A percentile compares a stretch with the other conserved stretches of the same genome.
These are phyloP conservation scores for Cerastis leucographa DNA, from an alignment of 2,888 invertebrate genomes.

Conservation along the genomic window DNA sequence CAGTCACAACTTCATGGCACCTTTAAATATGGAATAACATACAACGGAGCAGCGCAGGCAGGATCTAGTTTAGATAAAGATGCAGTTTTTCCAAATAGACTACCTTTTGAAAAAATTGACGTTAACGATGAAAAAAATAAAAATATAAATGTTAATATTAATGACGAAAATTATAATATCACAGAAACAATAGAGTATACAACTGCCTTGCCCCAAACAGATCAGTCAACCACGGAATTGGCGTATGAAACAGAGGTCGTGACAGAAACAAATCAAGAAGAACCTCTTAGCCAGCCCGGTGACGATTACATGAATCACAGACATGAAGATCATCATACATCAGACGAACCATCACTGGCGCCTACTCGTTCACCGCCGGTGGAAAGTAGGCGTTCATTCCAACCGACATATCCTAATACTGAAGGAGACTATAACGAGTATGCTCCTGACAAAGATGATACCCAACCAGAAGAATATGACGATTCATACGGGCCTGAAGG, in stretches of 20 bases:
- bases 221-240: conserved; percentile 64
- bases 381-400: conserved; percentile 83
- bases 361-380: conserved; percentile 73
- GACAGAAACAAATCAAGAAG: conserved; percentile 67
- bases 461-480: conserved; percentile 83
- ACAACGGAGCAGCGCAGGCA: conserved; percentile 95
- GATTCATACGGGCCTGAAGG: conserved; percentile 82
- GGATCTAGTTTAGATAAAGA: conserved; percentile 93
- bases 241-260: conserved; percentile 61
- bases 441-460: conserved; percentile 82
- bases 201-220: conserved; percentile 38
- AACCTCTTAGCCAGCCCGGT: conserved; percentile 57
- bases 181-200: conserved; percentile 67
- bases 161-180: conserved; percentile 66
- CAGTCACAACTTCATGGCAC: conserved; percentile 96
- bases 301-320: conserved; percentile 77
- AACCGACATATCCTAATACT: conserved; percentile 71
- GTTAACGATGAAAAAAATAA: conserved; percentile 85
- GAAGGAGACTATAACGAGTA: conserved; percentile 82
- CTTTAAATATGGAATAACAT: conserved; percentile 94
- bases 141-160: conserved; percentile 84
- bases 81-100: conserved; percentile 83
- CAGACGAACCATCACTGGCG: conserved; percentile 63
- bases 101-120: conserved; percentile 86
- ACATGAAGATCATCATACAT: conserved; percentile 84